A percentile compares a stretch with the other conserved stretches of the same genome.
Evolutionary conservation across 2,888 invertebrate genomes (phyloP).

Genomic region (Noctua comes): DNA sequence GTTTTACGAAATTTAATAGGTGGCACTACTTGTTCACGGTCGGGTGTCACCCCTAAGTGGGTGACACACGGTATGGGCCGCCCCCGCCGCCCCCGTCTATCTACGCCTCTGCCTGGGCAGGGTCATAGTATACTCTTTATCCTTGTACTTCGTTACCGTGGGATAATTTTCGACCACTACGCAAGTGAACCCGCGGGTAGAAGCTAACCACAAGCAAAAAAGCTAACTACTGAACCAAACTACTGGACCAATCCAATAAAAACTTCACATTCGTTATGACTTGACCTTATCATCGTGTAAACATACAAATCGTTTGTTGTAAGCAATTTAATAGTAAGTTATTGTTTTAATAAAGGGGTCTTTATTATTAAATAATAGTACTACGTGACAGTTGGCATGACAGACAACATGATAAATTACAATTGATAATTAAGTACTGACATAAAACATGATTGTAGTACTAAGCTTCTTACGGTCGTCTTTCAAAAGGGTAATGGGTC

Average conservation of each 20-base stretch:
- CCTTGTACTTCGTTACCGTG: background rate
- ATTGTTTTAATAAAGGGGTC: conserved; percentile 34
- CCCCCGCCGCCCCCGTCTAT: too few species aligned
- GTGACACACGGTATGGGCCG: too few species aligned
- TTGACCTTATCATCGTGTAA: conserved; percentile 6
- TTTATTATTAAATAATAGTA: conserved; percentile 38
- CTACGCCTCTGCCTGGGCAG: too few species aligned
- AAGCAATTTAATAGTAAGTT: conserved; percentile 27
- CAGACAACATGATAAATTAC: background rate
- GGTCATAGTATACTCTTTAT: background rate
- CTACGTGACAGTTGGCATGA: conserved; percentile 40
- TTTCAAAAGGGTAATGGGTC: too few species aligned
- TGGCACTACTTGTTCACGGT: too few species aligned
- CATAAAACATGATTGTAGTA: background rate
- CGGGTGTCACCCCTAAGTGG: too few species aligned
- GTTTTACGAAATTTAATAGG: too few species aligned
- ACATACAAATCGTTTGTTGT: conserved; percentile 23
- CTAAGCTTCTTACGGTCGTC: background rate
- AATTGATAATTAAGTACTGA: conserved; percentile 22
- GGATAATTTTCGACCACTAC: background rate
- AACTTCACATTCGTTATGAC: background rate
- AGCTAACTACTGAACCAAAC: too few species aligned
- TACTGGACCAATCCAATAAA: background rate
- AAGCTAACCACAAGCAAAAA: too few species aligned
- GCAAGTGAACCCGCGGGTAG: fast-evolving